Base-by-base conservation (phyloP, 2,113 vertebrate species). In the Hippocampus comes region DNA sequence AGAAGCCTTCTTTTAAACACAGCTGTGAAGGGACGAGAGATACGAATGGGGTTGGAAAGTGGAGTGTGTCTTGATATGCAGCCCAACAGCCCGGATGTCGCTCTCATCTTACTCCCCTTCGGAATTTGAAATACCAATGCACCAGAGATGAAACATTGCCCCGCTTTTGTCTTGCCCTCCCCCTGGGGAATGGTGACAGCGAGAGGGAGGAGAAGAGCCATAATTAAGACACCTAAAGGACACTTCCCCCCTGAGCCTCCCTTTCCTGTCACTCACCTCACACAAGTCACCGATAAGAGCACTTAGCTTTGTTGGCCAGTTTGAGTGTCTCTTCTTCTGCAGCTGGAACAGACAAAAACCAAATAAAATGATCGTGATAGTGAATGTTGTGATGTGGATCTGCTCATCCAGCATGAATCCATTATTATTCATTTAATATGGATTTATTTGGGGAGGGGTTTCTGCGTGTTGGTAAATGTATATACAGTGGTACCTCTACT, bases 191-290 rank as follows among this genome's bases (percentile, higher is more conserved):
- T 48, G 74, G 84, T 90, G 89, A 91, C 90, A 89, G 88, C 68
- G 59, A 88, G 86, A 85, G 76, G 85, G 88, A 84, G 87, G 87
- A 84, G 84, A 89, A 76, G 81, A 83, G 84, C 77, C 85, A 82
- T 90, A 90, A 91, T 90, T 88, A 90, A 90, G 83, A 87, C 82
- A 88, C 85, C 88, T 90, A 87, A 88, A 89, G 86, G 88, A 90
- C 87, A 89, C 86, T 85, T 83, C 83, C 79, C 34, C 79, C 72
- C 81, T 63, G 75, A 41, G 67, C 80, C 81, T 82, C 76, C 78
- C 78, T 82, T n/a, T 76, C 76, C 84, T 90, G 90, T 89, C 89
- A 90, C 80, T 89, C 89, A 89, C 88, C 77, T 84, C 78, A 34
- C 87, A 81, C 70, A 64, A 82, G 82, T 80, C 78, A 71, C 76